Evolutionary conservation across 2,797 vertebrate genomes (phyloP).

Genomic region (Stomatorhinus walkeri): DNA sequence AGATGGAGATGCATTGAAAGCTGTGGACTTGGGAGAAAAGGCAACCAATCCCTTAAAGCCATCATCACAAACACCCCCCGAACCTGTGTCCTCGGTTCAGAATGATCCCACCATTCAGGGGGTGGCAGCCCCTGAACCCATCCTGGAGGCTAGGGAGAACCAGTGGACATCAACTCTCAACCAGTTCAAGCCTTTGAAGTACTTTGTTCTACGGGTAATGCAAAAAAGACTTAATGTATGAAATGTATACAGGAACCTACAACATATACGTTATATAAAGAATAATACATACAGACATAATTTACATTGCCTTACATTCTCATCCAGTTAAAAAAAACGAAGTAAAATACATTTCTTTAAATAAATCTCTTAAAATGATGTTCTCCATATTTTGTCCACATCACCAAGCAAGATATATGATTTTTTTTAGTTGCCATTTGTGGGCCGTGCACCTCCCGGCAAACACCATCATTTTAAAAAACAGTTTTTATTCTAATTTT

Average conservation of each 20-base stretch:
- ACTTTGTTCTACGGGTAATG: conserved; percentile 8
- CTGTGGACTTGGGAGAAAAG: background rate
- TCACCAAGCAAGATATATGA: background rate
- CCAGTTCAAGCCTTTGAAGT: conserved; percentile 1
- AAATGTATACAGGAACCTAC: background rate
- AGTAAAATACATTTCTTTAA: background rate
- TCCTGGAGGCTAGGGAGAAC: background rate
- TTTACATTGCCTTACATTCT: background rate
- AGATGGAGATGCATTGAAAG: background rate
- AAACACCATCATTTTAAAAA: background rate
- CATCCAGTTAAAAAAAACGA: background rate
- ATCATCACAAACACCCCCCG: background rate
- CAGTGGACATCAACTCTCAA: background rate
- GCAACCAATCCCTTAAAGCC: background rate
- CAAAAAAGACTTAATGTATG: background rate
- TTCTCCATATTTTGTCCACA: background rate
- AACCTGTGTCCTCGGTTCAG: background rate
- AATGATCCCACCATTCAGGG: background rate
- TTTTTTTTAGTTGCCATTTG: background rate
- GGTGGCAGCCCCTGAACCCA: background rate
- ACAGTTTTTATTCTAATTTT: background rate
- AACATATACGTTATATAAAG: background rate
- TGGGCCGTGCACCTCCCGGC: no score
- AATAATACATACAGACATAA: background rate
- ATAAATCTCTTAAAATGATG: background rate